Evolutionary conservation across 2,113 vertebrate species (phyloP).

Genomic region (Hydropotes inermis): DNA sequence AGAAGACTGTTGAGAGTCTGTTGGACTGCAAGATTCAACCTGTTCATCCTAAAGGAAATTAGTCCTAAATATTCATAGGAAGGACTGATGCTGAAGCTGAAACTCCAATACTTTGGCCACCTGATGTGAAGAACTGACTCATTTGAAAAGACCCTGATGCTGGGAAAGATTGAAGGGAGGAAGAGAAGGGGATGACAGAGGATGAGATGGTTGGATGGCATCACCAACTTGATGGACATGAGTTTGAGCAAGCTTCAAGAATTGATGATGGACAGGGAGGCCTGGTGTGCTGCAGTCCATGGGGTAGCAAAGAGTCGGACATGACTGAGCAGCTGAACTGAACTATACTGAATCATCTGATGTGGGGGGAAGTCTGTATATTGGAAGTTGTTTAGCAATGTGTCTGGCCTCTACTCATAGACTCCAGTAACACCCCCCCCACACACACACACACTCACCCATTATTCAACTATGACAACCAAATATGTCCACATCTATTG

Average conservation of each 20-base stretch:
- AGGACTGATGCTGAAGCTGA: not conserved
- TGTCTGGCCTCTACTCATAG: not conserved
- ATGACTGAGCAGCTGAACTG: not conserved
- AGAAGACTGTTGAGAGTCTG: not conserved
- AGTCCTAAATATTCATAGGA: not conserved
- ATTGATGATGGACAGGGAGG: not conserved
- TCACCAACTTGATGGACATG: not conserved
- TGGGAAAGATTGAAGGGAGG: not conserved
- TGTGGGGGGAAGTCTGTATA: not conserved
- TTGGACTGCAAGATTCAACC: not conserved
- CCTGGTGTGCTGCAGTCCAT: not conserved
- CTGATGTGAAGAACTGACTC: not conserved
- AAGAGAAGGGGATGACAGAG: fast-evolving
- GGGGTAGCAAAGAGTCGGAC: not conserved
- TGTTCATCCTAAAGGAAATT: not conserved
- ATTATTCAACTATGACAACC: not conserved
- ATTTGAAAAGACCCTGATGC: not conserved
- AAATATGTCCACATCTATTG: not conserved
- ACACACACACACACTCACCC: not conserved
- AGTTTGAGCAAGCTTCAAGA: not conserved
- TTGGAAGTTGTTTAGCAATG: not conserved
- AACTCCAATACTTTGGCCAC: not conserved
- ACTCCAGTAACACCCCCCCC: not conserved
- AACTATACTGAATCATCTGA: not conserved
- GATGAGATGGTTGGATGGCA: not conserved